A percentile compares a stretch with the other conserved stretches of the same genome.
Conservation (phyloP, 92 coral and sea anemone genomes). For the Ricordea florida region DNA sequence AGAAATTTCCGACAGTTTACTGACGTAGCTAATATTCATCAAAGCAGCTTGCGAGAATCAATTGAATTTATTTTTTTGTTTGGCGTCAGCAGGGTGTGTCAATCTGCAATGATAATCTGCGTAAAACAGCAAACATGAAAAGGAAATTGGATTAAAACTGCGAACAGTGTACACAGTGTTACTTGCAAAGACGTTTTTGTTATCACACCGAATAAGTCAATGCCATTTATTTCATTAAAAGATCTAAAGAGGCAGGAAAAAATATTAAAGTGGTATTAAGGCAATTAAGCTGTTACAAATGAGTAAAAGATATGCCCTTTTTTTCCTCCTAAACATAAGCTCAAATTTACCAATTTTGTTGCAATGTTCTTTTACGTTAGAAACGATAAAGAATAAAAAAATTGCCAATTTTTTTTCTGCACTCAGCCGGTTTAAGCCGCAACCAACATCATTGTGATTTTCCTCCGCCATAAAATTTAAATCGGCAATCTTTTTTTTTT, state of each 20-base stretch:
- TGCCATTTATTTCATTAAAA: constrained; percentile 14
- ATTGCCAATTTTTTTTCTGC: too few relatives aligned
- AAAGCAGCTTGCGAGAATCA: background rate
- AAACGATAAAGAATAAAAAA: too few relatives aligned
- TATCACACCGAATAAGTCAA: background rate
- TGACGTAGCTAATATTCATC: constrained; percentile 15
- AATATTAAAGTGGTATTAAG: constrained; percentile 17
- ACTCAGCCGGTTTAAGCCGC: too few relatives aligned
- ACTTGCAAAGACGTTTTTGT: background rate
- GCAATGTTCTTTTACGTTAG: too few relatives aligned
- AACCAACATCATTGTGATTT: too few relatives aligned
- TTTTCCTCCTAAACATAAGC: too few relatives aligned
- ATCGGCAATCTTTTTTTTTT: too few relatives aligned
- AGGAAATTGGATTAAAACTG: background rate
- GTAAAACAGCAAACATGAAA: background rate
- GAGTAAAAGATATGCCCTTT: background rate
- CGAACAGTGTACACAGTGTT: background rate
- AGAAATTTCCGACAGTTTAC: background rate
- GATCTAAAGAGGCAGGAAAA: background rate
- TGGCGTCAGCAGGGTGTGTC: constrained; percentile 21
- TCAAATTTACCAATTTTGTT: too few relatives aligned
- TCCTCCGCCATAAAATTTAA: too few relatives aligned
- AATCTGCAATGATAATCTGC: background rate
- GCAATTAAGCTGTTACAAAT: background rate
- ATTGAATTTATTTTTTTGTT: background rate